Base-by-base conservation (phyloP, 1,140 invertebrate species). In the Bombus balteatus region DNA sequence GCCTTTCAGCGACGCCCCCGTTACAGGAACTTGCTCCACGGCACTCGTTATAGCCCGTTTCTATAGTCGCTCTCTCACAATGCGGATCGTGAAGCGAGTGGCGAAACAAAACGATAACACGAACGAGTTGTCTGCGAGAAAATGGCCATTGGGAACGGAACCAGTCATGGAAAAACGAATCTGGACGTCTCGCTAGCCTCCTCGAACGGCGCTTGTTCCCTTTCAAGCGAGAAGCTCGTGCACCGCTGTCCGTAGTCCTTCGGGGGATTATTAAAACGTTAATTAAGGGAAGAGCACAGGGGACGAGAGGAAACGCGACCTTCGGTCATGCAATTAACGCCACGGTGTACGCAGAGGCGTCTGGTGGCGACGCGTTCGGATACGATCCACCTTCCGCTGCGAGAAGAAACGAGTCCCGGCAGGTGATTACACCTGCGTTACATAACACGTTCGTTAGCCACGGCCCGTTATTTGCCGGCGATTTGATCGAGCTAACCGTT, bases 371-470 rank as follows among this genome's bases (percentile, higher is more conserved):
- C 32, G 41, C 34, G 84, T 89, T 87, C 85, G 85, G 82, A 82
- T 71, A 66, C 73, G 82, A 82, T 85, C 78, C 18, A 43, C 41
- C 79, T 89, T 82, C 78, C 81, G n/a, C 13, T 10, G 12, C 8
- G 80, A 73, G 81, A 74, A 84, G 81, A 53, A 90, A 77, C 82
- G 82, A 87, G 71, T 87, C 85, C 39, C 34, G 74, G 47, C 89
- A 89, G 87, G 80, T 92, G 90, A 92, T 92, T 92, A 90, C 86
- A 89, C 89, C 84, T 91, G 90, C 77, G 75, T 91, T 91, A 91
- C 87, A 71, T 92, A 92, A 91, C 85, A 78, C 85, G 83, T 87
- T 89, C 87, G 88, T 89, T 87, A 85, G 77, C 62, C 81, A 83
- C 70, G 79, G 41, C 71, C 87, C 87, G 85, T 90, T 91, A 91